phyloP scores from a whole-genome alignment of 2,888 invertebrate species.

The Philonicus albiceps region DNA sequence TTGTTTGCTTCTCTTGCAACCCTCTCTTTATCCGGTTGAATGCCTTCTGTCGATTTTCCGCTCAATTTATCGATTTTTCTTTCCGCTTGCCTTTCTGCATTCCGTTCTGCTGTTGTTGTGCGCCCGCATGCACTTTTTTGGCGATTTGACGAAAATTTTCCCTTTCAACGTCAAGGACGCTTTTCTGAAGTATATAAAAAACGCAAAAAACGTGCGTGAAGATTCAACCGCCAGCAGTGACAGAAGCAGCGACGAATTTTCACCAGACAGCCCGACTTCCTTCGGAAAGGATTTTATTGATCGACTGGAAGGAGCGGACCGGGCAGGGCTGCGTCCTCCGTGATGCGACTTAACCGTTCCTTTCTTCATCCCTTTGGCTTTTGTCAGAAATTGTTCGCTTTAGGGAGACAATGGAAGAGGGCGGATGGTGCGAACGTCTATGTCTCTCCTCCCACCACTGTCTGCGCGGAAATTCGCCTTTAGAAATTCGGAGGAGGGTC shows the following conservation, averaged over 20 bases:
- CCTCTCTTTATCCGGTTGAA: background rate
- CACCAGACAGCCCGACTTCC: background rate
- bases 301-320: background rate
- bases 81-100: background rate
- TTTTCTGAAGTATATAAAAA: background rate
- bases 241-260: background rate
- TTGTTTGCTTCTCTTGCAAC: background rate
- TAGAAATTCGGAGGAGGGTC: background rate
- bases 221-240: background rate
- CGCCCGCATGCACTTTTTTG: constrained; percentile 15
- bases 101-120: background rate
- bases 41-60: constrained; percentile 33
- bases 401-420: background rate
- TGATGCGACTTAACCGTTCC: background rate
- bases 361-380: background rate
- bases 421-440: background rate
- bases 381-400: background rate
- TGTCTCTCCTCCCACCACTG: no score
- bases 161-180: constrained; percentile 45
- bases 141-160: constrained; percentile 43
- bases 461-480: background rate
- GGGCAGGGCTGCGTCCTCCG: background rate
- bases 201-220: background rate
- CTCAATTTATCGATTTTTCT: constrained; percentile 36
- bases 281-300: constrained; percentile 20